These are phyloP conservation scores for Serilophus lunatus DNA, from an alignment of 2,113 vertebrate genomes.

Conservation along the genomic window DNA sequence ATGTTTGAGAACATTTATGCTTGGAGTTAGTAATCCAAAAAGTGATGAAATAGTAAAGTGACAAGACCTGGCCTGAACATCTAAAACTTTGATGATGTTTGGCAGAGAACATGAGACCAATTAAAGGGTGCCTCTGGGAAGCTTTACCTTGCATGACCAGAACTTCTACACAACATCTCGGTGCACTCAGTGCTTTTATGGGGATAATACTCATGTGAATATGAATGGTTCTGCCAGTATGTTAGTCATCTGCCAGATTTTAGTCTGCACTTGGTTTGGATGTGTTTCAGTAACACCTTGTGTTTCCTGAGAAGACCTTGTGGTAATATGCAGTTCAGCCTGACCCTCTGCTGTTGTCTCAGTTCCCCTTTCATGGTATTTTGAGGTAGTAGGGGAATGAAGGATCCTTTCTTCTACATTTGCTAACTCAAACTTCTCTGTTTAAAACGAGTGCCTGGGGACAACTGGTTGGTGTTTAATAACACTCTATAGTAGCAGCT, in stretches of 20 bases:
- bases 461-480: not conserved
- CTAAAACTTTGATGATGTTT: constrained; percentile 65
- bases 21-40: constrained; percentile 31
- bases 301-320: not conserved
- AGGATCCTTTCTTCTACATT: not conserved
- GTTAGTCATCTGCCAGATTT: not conserved
- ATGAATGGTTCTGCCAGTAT: constrained; percentile 17
- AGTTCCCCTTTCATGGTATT: not conserved
- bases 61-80: constrained; percentile 69
- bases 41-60: constrained; percentile 55
- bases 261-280: not conserved
- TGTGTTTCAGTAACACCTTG: constrained; percentile 14
- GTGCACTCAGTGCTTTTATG: not conserved
- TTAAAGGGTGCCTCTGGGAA: constrained; percentile 47
- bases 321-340: not conserved
- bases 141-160: constrained; percentile 46
- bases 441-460: not conserved
- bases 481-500: not conserved
- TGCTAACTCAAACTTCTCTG: not conserved
- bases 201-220: constrained; percentile 5
- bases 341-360: not conserved
- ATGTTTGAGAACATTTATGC: not conserved
- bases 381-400: not conserved
- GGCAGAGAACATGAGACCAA: constrained; percentile 52
- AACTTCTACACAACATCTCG: constrained; percentile 12